These are phyloP conservation scores for Diachrysia chrysitis DNA, from an alignment of 2,888 invertebrate species.

Conservation along the genomic window DNA sequence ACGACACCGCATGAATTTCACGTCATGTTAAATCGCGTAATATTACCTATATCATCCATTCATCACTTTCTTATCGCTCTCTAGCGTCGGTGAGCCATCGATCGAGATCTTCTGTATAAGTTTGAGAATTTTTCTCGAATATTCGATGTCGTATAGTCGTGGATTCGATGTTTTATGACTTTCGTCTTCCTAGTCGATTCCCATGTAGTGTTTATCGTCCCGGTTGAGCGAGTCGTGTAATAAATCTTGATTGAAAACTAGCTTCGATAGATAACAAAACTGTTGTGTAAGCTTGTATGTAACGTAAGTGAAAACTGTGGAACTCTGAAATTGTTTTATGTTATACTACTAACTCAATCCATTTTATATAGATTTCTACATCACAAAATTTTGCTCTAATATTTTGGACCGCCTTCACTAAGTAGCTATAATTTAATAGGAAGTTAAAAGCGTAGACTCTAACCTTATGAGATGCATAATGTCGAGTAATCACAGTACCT, in stretches of 20 bases:
- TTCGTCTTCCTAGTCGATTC: constrained; percentile 64
- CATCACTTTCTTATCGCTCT: constrained; percentile 49
- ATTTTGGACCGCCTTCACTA: too few species aligned
- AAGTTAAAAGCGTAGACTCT: too few species aligned
- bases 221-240: constrained; percentile 48
- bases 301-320: neutral
- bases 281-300: neutral
- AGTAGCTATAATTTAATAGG: too few species aligned
- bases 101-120: constrained; percentile 43
- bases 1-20: constrained; percentile 42
- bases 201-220: constrained; percentile 65
- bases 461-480: too few species aligned
- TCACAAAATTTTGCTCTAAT: too few species aligned
- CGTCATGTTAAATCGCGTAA: constrained; percentile 26
- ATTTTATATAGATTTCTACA: neutral
- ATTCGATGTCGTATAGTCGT: constrained; percentile 39
- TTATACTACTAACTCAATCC: neutral
- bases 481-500: too few species aligned
- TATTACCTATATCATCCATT: constrained; percentile 47
- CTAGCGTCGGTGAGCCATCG: constrained; percentile 27
- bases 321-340: constrained; percentile 13
- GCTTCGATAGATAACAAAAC: constrained; percentile 39
- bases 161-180: constrained; percentile 65
- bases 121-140: constrained; percentile 36
- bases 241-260: constrained; percentile 52